Base-by-base conservation (phyloP, 2,113 vertebrate genomes). In the Girardinichthys multiradiatus region DNA sequence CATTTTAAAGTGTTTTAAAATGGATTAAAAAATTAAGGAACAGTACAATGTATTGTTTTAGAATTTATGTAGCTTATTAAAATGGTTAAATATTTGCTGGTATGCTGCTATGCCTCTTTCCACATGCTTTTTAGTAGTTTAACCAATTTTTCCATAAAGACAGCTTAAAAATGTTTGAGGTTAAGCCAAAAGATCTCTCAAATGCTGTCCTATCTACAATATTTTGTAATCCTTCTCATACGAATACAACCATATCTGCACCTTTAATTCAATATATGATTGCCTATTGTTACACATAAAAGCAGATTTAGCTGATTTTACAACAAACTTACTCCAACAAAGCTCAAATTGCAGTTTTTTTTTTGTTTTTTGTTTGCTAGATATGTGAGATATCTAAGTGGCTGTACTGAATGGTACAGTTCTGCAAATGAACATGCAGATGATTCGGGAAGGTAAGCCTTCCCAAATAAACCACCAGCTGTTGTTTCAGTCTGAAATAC, bases 401-500 rank as follows among this genome's bases (percentile, higher is more conserved):
- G 26, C 17, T 42, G 26, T 37, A 57, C 66, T 80, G 76, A 72
- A 51, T 60, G 54, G 29, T 62, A 45, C 26, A 27, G 68, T 61
- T 71, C 28, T 61, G 31, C 8, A 51, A 67, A 57, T 57, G 30
- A 72, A 42, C 11, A 27, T 1, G 57, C 39, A 59, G 57, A 70
- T 58, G n/a, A n/a, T 29, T 73, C n/a, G n/a, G n/a, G 33, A 82
- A 57, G 28, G 28, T 54, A 64, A 64, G 62, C 68, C 24, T 19
- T n/a, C 42, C 14, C 26, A 13, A 33, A 31, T 51, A 68, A 64
- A 61, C 13, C 15, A 67, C 19, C 74, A 57, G 70, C 39, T 70
- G 33, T 74, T 42, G 45, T 78, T 80, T 81, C 39, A 57, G 10
- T 60, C 72, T 42, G 69, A 54, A n/a, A 54, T n/a, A 48, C 30